Base-by-base conservation (phyloP, 2,888 invertebrate genomes). In the Hydriomena furcata region DNA sequence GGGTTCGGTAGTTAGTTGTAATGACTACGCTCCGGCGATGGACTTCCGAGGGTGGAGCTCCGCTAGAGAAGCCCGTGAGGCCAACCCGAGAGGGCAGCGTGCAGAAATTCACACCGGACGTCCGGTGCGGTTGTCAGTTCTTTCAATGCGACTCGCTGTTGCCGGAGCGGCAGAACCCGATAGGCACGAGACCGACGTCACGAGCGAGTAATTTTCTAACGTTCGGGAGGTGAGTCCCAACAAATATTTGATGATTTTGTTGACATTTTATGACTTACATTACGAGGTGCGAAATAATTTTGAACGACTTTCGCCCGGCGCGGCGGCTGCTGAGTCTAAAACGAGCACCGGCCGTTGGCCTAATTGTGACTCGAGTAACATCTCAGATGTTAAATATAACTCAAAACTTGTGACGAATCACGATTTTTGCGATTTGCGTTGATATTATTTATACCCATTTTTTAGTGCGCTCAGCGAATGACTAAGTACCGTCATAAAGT, bases 121-220 rank as follows among this genome's bases (percentile, higher is more conserved):
- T 96, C 55, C 94, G 96, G 65, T 96, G 96, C 84, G 96, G 92
- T 63, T 96, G 96, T 88, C 96, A 96, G 88, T 96, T 94, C 86
- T 96, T 93, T 84, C 94, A 95, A 90, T 93, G 94, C 79, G 95
- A 96, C 81, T 94, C 94, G 53, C 83, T 96, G 66, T 88, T 96
- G 67, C 96, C 96, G 54, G 95, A 95, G 79, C 92, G 94, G 73
- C 89, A 92, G 47, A 94, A 94, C 78, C 93, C 94, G 58, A 89
- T 93, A 65, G 93, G 92, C 79, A 93, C 93, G 58, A 90, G 93
- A 58, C 93, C 93, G 52, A 87, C 92, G n/a, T 94, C 94, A 40
- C 92, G 93, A 65, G 91, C 91, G 76, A 88, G 92, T 76, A 80
- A 82, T 81, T 62, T 85, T 58, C 72, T 83, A 77, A 78, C 80